A percentile compares a stretch with the other conserved stretches of the same genome.
Evolutionary conservation across 2,797 vertebrate genomes (phyloP).

Genomic region (Setipinna tenuifilis): DNA sequence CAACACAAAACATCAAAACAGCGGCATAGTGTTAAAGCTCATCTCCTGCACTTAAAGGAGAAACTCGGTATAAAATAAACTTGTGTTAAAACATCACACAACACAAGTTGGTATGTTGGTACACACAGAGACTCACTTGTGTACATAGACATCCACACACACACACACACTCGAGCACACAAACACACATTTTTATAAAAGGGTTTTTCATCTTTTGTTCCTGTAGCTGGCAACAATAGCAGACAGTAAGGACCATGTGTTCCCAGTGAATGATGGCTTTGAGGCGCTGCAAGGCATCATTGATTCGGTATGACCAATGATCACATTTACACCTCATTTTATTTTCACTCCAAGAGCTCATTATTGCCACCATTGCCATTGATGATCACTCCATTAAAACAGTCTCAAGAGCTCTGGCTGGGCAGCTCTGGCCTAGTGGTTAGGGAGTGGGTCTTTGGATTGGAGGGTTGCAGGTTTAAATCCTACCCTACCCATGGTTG

Average conservation of each 20-base stretch:
- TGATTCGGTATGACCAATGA: constrained; percentile 81
- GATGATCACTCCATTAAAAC: background rate
- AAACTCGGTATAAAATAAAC: no score
- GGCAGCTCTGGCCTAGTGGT: no score
- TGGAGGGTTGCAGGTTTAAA: no score
- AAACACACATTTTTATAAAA: background rate
- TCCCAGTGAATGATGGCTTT: constrained; percentile 95
- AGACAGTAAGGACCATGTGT: constrained; percentile 94
- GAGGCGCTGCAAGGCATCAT: constrained; percentile 95
- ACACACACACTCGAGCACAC: background rate
- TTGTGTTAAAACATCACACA: no score
- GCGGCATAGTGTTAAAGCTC: no score
- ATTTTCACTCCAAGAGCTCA: background rate
- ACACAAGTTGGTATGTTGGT: no score
- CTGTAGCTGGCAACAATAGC: constrained; percentile 94
- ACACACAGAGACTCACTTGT: background rate
- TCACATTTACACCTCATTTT: background rate
- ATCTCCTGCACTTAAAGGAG: no score
- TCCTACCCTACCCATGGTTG: no score
- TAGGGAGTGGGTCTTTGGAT: no score
- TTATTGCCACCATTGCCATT: background rate
- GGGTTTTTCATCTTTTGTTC: background rate
- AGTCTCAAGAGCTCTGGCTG: no score
- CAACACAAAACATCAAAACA: background rate
- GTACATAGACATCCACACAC: background rate